Evolutionary conservation across 2,113 vertebrate genomes (phyloP).

Genomic region (Eupsittula cactorum): DNA sequence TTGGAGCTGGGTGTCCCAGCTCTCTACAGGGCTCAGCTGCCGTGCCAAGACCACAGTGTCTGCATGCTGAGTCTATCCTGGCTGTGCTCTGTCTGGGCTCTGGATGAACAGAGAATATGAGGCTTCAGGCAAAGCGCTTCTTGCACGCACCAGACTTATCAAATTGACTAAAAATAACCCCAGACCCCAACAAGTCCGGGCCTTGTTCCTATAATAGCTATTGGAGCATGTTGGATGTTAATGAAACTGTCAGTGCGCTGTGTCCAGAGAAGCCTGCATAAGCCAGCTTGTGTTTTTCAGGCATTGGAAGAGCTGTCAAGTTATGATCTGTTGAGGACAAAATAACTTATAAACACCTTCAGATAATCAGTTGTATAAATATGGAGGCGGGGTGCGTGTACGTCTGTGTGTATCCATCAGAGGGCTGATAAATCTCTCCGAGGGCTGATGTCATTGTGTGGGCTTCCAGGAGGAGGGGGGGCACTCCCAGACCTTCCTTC

Average conservation of each 20-base stretch:
- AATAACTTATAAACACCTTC: neutral
- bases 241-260: neutral
- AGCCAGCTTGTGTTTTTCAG: neutral
- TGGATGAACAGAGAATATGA: neutral
- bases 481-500: neutral
- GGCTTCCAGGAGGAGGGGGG: neutral
- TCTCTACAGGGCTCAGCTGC: accelerated
- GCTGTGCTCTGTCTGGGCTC: neutral
- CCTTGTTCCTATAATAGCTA: neutral
- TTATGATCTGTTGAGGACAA: neutral
- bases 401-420: too few species aligned
- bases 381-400: accelerated
- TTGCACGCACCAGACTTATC: neutral
- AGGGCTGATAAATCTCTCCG: neutral
- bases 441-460: accelerated
- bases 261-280: neutral
- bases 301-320: neutral
- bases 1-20: neutral
- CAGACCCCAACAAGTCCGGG: neutral
- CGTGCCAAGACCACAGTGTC: neutral
- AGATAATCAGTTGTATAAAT: neutral
- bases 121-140: neutral
- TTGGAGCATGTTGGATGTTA: neutral
- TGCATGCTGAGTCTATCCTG: accelerated
- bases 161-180: neutral